Evolutionary conservation across 2,888 invertebrate genomes (phyloP), one percentile per base, ranked within the genome.

Genomic region (Cyclophora punctaria): DNA sequence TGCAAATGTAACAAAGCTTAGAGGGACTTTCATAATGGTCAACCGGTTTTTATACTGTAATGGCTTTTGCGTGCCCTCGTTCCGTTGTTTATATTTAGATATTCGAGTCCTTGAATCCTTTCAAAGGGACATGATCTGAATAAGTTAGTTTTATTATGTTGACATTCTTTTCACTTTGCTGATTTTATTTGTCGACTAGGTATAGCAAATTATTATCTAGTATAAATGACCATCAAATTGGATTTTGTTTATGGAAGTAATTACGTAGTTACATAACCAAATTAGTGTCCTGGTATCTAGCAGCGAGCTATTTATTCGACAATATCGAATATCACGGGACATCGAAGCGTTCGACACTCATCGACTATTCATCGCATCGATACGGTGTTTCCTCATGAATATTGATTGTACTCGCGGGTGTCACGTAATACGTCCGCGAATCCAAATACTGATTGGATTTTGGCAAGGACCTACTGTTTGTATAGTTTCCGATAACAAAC

Each of bases 331-430:
- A 54, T 57, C 54, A 53, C 44, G 50, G 55, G 49, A 50, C 55
- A 52, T 56, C 42, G 48, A 59, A 59, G 56, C 56, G 51, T 52
- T 69, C 67, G 64, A 63, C 62, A 61, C 73, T 78, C 77, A 76
- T 81, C 77, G 78, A 71, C 77, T 80, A 80, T 81, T 80, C 83
- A 80, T 78, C 71, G 74, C 71, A 72, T 63, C 71, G 64, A 67
- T 64, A 62, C 64, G 64, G 64, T 64, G 63, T 67, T 69, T 63
- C 57, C 66, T 74, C 74, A 85, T 85, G 80, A 80, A 85, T 85
- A 85, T 85, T 80, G 72, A 84, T 80, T 63, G 53, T 64, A 74
- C 71, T 78, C 79, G 78, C 78, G 57, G 66, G 64, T 67, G 69
- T 75, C 75, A 76, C 77, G 75, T 81, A 80, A 83, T 80, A 73